Evolutionary conservation across 1,140 invertebrate species (phyloP), one percentile per base, ranked within the genome.

Genomic region (Aphelinus atriplicis): DNA sequence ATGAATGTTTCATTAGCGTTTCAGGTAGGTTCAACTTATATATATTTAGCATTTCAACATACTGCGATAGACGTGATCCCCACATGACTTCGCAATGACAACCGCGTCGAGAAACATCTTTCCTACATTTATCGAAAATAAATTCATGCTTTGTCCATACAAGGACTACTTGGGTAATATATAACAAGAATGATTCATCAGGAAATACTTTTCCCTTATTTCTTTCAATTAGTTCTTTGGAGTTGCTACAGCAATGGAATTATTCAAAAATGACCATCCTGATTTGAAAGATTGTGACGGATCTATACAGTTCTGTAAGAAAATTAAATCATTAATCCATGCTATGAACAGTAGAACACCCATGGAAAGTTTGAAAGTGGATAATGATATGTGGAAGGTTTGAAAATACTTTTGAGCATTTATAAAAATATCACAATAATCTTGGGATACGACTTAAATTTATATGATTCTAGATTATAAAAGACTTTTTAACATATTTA

Each of bases 281-380:
- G 53, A 69, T 62, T 45, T 75, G 2, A 60, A 50, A 42, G 73
- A 78, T 43, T 77, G 69, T 10, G 53, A 75, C 7, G 3, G 55
- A 43, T 55, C 72, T 26, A 68, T 76, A 46, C 7, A 45, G 43
- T 77, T 78, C 61, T 75, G 71, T 9, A 60, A 70, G 42, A 62
- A 75, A 48, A 42, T 76, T 2, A 56, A 79, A 53, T 47, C 48
- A 2, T 10, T 78, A 5, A 72, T 79, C 9, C 9, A 7, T 66
- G 71, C 76, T 7, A 79, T 79, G 76, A 78, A 72, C 56, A 76
- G 71, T 2, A 57, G 76, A 42, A 77, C 73, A 1, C 48, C 76
- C 0, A 6, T 50, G 1, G 58, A 76, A 55, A 67, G 57, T 45
- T 68, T 79, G 50, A 7, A 48, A 63, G 5, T 75, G 45, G 53